Conservation (phyloP, 1,140 invertebrate species). For the Araneus ventricosus region DNA sequence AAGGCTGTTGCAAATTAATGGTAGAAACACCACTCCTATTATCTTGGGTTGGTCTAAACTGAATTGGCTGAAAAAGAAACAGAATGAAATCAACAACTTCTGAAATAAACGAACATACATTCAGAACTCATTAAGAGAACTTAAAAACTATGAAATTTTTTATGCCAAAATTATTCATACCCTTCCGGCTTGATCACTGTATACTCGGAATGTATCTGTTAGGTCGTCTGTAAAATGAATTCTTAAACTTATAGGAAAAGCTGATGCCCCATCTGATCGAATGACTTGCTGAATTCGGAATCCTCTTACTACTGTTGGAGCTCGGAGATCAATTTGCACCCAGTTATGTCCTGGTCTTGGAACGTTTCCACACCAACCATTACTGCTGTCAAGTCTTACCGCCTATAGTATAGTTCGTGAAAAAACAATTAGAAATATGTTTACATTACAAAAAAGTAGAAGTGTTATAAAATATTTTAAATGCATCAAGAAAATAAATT, state of each 20-base stretch:
- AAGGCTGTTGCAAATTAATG: conserved; percentile 92
- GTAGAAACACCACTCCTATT: conserved; percentile 91
- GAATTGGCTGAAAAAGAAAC: conserved; percentile 85
- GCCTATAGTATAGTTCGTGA: conserved; percentile 81
- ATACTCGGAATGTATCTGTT: conserved; percentile 93
- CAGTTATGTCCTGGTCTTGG: conserved; percentile 92
- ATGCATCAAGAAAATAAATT: too few relatives aligned
- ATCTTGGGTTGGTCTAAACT: conserved; percentile 88
- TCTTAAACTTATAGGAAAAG: conserved; percentile 92
- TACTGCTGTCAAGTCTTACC: conserved; percentile 89
- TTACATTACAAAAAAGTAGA: too few relatives aligned
- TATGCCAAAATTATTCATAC: conserved; percentile 54
- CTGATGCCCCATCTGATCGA: conserved; percentile 87
- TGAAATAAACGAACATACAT: too few relatives aligned
- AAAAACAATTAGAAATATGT: not conserved
- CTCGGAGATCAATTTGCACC: conserved; percentile 91
- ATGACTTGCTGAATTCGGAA: conserved; percentile 92
- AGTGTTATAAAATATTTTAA: too few relatives aligned
- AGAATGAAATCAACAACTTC: too few relatives aligned
- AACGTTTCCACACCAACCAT: conserved; percentile 93
- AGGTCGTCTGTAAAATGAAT: conserved; percentile 93
- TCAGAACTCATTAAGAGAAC: too few relatives aligned
- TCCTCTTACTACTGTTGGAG: conserved; percentile 93
- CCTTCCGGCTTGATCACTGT: conserved; percentile 92
- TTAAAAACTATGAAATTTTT: not conserved